A percentile compares a stretch with the other conserved stretches of the same genome.
Evolutionary conservation across 2,888 invertebrate genomes (phyloP).

Genomic region (Nysson spinosus): DNA sequence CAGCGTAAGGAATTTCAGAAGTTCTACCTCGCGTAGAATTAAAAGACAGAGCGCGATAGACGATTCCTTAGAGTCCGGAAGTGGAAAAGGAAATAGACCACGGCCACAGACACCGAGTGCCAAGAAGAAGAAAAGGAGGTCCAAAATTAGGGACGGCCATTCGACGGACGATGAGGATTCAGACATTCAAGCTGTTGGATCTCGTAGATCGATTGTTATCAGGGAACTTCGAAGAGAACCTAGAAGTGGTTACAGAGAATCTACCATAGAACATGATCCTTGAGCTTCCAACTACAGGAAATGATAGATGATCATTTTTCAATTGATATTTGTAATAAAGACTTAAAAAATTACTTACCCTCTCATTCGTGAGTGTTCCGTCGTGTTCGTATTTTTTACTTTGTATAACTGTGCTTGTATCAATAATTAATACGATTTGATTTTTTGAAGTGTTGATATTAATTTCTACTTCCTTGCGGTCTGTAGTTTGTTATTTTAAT

Average conservation of each 20-base stretch:
- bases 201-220: slow-evolving; percentile 51
- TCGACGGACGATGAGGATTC: slow-evolving; percentile 78
- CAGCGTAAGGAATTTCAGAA: slow-evolving; percentile 11
- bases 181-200: slow-evolving; percentile 48
- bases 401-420: too few species aligned
- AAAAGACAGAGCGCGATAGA: slow-evolving; percentile 35
- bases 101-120: slow-evolving; percentile 66
- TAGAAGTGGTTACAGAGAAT: slow-evolving; percentile 63
- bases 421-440: too few species aligned
- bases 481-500: too few species aligned
- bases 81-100: slow-evolving; percentile 42
- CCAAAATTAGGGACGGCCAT: slow-evolving; percentile 73
- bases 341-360: background rate
- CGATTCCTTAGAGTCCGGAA: slow-evolving; percentile 45
- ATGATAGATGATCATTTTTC: background rate
- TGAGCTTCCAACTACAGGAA: background rate
- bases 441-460: too few species aligned
- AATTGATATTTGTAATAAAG: slow-evolving; percentile 19
- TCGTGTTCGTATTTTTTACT: too few species aligned
- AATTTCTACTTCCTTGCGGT: too few species aligned
- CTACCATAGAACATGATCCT: slow-evolving; percentile 34
- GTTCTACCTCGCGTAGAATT: slow-evolving; percentile 11
- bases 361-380: too few species aligned
- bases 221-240: slow-evolving; percentile 67
- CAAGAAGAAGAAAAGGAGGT: slow-evolving; percentile 76